Evolutionary conservation across 2,113 vertebrate species (phyloP).

Genomic region (Elanoides forficatus): DNA sequence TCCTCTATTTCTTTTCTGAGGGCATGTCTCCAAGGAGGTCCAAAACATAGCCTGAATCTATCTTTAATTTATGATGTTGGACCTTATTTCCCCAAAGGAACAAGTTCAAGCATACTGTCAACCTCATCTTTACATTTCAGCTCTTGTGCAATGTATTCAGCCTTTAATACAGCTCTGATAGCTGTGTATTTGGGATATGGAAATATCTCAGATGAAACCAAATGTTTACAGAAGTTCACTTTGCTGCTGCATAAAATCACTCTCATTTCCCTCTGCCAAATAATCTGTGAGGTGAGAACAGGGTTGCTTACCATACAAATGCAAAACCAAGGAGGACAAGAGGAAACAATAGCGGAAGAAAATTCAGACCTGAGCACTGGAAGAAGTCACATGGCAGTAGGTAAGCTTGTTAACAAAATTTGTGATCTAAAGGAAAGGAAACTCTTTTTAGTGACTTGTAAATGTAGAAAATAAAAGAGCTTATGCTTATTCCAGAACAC

Average conservation of each 20-base stretch:
- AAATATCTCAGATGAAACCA: slow-evolving; percentile 17
- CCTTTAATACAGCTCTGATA: background rate
- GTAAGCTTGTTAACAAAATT: background rate
- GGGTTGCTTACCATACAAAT: background rate
- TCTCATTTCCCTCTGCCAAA: slow-evolving; percentile 24
- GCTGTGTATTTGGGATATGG: background rate
- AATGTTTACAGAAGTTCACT: slow-evolving; percentile 19
- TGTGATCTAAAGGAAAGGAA: background rate
- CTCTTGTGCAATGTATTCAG: background rate
- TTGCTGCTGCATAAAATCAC: slow-evolving; percentile 16
- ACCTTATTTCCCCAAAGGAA: slow-evolving; percentile 23
- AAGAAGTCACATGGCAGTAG: background rate
- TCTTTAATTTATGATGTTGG: slow-evolving; percentile 30
- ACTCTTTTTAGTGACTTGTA: background rate
- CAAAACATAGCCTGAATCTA: background rate
- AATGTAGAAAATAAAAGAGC: background rate
- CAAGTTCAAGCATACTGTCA: background rate
- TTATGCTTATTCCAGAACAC: background rate
- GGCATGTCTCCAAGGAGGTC: background rate
- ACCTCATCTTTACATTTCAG: slow-evolving; percentile 20
- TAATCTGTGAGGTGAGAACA: background rate
- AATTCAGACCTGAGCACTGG: background rate
- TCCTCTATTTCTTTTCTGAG: background rate
- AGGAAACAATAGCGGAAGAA: background rate
- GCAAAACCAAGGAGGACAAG: background rate